phyloP scores from a whole-genome alignment of 2,888 invertebrate genomes.

The Eumerus sabulonum region DNA sequence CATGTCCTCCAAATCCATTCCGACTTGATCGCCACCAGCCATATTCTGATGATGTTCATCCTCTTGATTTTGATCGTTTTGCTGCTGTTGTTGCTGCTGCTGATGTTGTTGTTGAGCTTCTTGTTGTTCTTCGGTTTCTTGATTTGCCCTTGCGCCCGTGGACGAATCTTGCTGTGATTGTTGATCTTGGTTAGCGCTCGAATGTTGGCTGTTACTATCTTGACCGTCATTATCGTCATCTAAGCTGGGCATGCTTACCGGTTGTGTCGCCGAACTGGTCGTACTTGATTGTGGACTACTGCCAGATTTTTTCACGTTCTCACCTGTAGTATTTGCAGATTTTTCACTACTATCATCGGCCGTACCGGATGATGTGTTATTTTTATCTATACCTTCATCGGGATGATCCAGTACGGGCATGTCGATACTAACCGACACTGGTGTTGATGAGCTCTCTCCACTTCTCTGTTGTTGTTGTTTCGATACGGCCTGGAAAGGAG shows the following conservation, averaged over 20 bases:
- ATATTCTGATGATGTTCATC: constrained; percentile 65
- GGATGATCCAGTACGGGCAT: constrained; percentile 78
- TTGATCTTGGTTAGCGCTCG: constrained; percentile 64
- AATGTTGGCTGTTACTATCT: constrained; percentile 63
- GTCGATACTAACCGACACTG: constrained; percentile 78
- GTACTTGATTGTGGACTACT: constrained; percentile 40
- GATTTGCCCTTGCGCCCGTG: constrained; percentile 4
- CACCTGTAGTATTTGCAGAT: constrained; percentile 71
- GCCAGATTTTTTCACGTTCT: constrained; percentile 55
- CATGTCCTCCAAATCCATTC: constrained; percentile 79
- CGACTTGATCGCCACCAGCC: constrained; percentile 73
- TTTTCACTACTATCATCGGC: constrained; percentile 29
- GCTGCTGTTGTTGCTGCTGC: constrained; percentile 46
- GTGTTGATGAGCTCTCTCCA: constrained; percentile 70
- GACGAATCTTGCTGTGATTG: constrained; percentile 55
- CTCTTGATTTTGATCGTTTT: constrained; percentile 61
- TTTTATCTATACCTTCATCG: constrained; percentile 72
- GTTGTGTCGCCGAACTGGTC: constrained; percentile 70
- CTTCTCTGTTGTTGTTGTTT: constrained; percentile 35
- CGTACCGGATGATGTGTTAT: constrained; percentile 1
- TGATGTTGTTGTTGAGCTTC: constrained; percentile 24
- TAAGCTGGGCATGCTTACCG: constrained; percentile 79
- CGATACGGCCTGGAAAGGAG: constrained; percentile 3
- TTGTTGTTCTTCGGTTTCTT: constrained; percentile 58
- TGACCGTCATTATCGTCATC: constrained; percentile 78